Conservation (phyloP, 2,113 vertebrate species). For the Bos indicus region DNA sequence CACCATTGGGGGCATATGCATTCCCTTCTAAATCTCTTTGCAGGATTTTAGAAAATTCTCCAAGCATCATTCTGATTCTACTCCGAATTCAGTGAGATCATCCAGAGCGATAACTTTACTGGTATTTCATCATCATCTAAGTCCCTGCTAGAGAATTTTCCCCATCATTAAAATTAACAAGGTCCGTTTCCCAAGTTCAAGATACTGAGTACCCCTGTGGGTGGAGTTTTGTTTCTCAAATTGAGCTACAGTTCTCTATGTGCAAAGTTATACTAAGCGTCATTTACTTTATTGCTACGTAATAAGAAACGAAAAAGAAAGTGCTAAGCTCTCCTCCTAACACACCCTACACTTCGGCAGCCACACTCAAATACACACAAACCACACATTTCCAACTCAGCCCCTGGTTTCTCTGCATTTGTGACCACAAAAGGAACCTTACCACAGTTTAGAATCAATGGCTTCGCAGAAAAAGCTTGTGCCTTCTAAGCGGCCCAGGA, state of each 20-base stretch:
- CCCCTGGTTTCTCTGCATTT: conserved; percentile 35
- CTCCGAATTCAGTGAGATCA: conserved; percentile 22
- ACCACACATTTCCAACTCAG: background rate
- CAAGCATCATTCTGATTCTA: background rate
- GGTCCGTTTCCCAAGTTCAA: conserved; percentile 65
- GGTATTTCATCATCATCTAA: conserved; percentile 47
- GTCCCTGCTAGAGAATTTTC: conserved; percentile 57
- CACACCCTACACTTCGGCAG: background rate
- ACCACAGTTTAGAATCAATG: conserved; percentile 32
- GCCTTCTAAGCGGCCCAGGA: conserved; percentile 55
- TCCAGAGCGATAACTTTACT: conserved; percentile 25
- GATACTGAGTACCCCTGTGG: conserved; percentile 55
- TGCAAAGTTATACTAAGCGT: conserved; percentile 72
- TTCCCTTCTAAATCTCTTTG: background rate
- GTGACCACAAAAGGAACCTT: conserved; percentile 22
- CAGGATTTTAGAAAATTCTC: background rate
- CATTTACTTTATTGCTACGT: conserved; percentile 76
- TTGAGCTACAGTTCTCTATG: conserved; percentile 65
- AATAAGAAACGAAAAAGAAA: conserved; percentile 58
- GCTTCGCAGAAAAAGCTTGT: conserved; percentile 18
- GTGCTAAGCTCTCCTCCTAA: conserved; percentile 37
- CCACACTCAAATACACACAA: background rate
- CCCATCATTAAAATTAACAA: conserved; percentile 78
- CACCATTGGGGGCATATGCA: background rate
- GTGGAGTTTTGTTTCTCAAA: conserved; percentile 68